Conservation (phyloP, 2,113 vertebrate genomes). For the Thermophis baileyi region DNA sequence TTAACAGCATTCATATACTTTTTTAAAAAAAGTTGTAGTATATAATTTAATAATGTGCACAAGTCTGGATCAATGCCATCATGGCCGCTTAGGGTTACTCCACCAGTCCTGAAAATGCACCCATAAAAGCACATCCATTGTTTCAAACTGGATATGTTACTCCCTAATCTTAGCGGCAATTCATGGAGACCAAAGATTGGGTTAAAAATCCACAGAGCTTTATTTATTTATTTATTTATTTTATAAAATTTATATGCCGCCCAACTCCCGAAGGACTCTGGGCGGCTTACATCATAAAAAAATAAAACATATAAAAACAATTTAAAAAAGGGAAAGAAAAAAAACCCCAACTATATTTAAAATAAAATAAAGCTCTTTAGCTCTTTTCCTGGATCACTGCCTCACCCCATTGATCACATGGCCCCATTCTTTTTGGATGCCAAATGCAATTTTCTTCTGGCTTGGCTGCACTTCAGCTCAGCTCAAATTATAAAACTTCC, state of each 20-base stretch:
- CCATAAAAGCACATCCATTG: background rate
- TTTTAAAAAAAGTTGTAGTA: background rate
- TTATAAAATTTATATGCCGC: too few species aligned
- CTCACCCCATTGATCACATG: background rate
- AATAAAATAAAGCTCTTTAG: too few species aligned
- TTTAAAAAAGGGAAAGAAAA: too few species aligned
- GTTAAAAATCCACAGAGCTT: background rate
- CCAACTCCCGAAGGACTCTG: too few species aligned
- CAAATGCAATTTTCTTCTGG: background rate
- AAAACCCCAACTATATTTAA: too few species aligned
- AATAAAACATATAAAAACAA: too few species aligned
- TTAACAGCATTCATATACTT: background rate
- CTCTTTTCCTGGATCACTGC: background rate
- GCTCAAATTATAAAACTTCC: background rate
- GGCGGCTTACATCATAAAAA: too few species aligned
- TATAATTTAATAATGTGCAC: background rate
- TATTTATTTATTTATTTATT: too few species aligned
- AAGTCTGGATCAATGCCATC: background rate
- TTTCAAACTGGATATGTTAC: background rate
- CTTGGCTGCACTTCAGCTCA: background rate
- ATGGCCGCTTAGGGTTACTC: background rate
- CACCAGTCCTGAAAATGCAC: background rate
- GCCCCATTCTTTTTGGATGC: background rate
- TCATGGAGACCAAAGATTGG: background rate
- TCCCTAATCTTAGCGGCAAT: background rate